A percentile compares a stretch with the other conserved stretches of the same genome.
Evolutionary conservation across 2,113 vertebrate species (phyloP).

Genomic region (Daubentonia madagascariensis): DNA sequence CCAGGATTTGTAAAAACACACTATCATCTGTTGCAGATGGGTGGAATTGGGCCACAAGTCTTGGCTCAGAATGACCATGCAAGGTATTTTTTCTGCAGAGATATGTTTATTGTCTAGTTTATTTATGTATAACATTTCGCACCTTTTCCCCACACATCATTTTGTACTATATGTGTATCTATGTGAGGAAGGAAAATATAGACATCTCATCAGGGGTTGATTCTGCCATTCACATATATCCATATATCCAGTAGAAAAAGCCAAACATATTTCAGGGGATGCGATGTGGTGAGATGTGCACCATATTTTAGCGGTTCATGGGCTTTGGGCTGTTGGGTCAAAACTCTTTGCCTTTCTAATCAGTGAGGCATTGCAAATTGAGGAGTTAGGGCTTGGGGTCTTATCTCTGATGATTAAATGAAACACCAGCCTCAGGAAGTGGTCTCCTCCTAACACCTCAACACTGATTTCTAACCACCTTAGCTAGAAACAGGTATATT

Average conservation of each 20-base stretch:
- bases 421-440: not conserved
- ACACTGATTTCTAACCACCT: not conserved
- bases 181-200: not conserved
- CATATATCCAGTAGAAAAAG: not conserved
- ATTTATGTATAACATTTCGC: not conserved
- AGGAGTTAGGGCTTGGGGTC: not conserved
- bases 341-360: slow-evolving; percentile 29
- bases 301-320: not conserved
- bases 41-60: not conserved
- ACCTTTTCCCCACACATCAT: not conserved
- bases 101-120: not conserved
- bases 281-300: not conserved
- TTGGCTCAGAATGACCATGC: not conserved
- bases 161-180: not conserved
- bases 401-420: not conserved
- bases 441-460: not conserved
- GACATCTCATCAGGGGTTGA: not conserved
- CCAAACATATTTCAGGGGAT: not conserved
- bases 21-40: not conserved
- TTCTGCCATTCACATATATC: not conserved
- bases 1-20: not conserved
- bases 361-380: not conserved
- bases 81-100: not conserved
- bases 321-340: not conserved
- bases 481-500: not conserved